phyloP scores from a whole-genome alignment of 2,113 vertebrate genomes.

The Polypterus senegalus region DNA sequence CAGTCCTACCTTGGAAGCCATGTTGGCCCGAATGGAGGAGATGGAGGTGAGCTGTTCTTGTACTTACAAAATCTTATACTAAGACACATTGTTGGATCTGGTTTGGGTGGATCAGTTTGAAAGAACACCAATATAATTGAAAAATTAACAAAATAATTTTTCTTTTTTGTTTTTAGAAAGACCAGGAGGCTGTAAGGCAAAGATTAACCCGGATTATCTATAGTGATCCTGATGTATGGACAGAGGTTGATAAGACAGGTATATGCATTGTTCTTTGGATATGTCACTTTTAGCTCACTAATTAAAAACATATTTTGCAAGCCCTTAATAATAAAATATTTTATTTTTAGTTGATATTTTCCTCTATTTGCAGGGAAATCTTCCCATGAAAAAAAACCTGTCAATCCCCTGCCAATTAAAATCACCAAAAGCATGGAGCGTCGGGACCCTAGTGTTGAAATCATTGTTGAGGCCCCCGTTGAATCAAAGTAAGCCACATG shows the following conservation, averaged over 20 bases:
- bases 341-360: background rate
- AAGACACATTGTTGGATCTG: too few relatives aligned
- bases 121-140: too few relatives aligned
- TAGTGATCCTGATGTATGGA: slow-evolving; percentile 53
- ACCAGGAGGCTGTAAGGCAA: slow-evolving; percentile 70
- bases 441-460: slow-evolving; percentile 36
- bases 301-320: too few relatives aligned
- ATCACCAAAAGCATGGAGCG: slow-evolving; percentile 43
- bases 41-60: slow-evolving; percentile 85
- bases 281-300: too few relatives aligned
- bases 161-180: slow-evolving; percentile 45
- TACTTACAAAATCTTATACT: too few relatives aligned
- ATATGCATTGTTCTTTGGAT: too few relatives aligned
- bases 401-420: slow-evolving; percentile 59
- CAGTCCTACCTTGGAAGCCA: slow-evolving; percentile 53
- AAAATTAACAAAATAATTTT: too few relatives aligned
- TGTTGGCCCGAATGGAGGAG: slow-evolving; percentile 87
- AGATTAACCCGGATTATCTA: slow-evolving; percentile 65
- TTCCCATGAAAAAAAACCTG: slow-evolving; percentile 27
- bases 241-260: slow-evolving; percentile 43
- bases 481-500: slow-evolving; percentile 69
- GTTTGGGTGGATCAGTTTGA: too few relatives aligned
- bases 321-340: too few relatives aligned
- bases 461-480: slow-evolving; percentile 51
- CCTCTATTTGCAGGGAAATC: background rate